phyloP scores from a whole-genome alignment of 2,888 invertebrate genomes.

The Microchrysa polita region DNA sequence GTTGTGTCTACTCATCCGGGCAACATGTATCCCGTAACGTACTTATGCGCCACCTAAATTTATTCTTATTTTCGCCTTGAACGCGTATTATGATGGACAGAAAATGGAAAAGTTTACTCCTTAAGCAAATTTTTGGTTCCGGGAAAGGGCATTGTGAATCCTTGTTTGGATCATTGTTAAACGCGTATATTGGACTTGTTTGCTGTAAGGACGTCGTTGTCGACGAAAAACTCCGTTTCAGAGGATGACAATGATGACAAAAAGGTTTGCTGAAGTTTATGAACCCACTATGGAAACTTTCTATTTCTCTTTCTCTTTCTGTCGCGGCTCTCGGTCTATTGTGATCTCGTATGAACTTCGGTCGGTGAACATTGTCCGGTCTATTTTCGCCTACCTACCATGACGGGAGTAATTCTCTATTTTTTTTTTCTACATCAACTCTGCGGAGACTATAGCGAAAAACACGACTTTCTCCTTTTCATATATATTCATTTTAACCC shows the following conservation, averaged over 20 bases:
- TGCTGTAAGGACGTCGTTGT: not conserved
- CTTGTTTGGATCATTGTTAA: no score
- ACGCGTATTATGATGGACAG: constrained; percentile 22
- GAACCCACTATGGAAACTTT: constrained; percentile 34
- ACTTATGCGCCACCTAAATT: not conserved
- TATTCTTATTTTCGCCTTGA: constrained; percentile 8
- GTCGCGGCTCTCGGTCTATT: no score
- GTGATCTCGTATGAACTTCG: no score
- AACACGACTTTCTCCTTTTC: not conserved
- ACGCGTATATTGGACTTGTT: no score
- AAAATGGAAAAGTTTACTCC: constrained; percentile 32
- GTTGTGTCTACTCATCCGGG: no score
- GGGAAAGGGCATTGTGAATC: not conserved
- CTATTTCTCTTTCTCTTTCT: no score
- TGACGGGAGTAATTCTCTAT: no score
- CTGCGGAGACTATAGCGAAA: not conserved
- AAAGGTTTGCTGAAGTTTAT: constrained; percentile 41
- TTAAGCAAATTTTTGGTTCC: not conserved
- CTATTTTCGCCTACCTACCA: not conserved
- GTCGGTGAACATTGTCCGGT: not conserved
- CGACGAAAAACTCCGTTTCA: constrained; percentile 24
- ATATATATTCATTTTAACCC: no score
- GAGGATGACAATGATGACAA: constrained; percentile 32
- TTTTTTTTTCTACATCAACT: no score
- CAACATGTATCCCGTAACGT: no score